phyloP scores from a whole-genome alignment of 2,888 invertebrate genomes.

The Amiota minor region DNA sequence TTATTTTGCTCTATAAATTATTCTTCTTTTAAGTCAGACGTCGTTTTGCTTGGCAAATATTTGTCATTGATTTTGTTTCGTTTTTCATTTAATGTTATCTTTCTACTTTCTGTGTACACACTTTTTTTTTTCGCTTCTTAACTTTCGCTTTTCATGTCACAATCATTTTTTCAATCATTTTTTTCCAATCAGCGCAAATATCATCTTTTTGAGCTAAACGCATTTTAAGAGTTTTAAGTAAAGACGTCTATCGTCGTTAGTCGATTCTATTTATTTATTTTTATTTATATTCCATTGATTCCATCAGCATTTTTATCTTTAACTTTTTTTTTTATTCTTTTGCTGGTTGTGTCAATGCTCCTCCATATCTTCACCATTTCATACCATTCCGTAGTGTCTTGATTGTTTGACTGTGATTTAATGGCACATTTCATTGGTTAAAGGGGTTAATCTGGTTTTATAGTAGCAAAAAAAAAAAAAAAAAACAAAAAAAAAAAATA shows the following conservation, averaged over 20 bases:
- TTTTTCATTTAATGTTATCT: background rate
- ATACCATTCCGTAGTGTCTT: too few species aligned
- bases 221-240: too few species aligned
- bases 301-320: too few species aligned
- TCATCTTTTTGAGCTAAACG: too few species aligned
- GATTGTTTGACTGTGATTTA: background rate
- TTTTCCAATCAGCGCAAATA: conserved; percentile 2
- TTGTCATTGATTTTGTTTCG: conserved; percentile 15
- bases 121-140: background rate
- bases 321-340: too few species aligned
- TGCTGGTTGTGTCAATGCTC: too few species aligned
- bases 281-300: too few species aligned
- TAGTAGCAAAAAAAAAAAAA: too few species aligned
- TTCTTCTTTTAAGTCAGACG: background rate
- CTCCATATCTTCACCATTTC: too few species aligned
- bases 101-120: background rate
- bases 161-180: background rate
- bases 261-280: too few species aligned
- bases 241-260: too few species aligned
- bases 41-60: background rate
- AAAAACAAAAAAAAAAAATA: too few species aligned
- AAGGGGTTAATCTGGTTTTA: background rate
- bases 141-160: background rate
- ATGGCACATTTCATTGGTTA: conserved; percentile 11
- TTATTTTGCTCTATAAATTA: background rate